Evolutionary conservation across 1,140 invertebrate species (phyloP), one percentile per base, ranked within the genome.

Genomic region (Centruroides vittatus): DNA sequence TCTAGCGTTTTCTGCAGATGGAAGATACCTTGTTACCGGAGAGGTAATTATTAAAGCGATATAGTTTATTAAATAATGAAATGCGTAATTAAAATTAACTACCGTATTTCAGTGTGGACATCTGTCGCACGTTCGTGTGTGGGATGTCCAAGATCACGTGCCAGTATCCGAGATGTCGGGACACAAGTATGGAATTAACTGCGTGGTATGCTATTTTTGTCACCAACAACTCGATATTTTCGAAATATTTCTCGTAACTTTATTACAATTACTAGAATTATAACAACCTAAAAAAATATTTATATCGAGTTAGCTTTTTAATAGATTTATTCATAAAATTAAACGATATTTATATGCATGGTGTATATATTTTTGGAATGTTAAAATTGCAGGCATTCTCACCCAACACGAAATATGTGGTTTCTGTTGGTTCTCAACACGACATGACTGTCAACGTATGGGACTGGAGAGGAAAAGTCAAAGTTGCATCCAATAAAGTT

Each of bases 391-490:
- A 94, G 90, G 88, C 89, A 58, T 96, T 96, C 76, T 95, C 92
- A 47, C 91, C 92, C 47, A 91, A 88, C 70, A 84, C 86, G 69
- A 94, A 95, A 75, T 93, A 94, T 73, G 82, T 97, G 60, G 93
- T 97, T 41, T 95, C 92, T 3, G 85, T 96, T 35, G 93, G 93
- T 5, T 92, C 89, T 3, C 90, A 95, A 70, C 93, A 96, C 76
- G 93, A 97, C 73, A 96, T 95, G 90, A 93, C 95, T 64, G 89
- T 96, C 47, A 95, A 95, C 73, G 92, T 96, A 35, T 96, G 93
- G 89, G 93, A 96, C 71, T 96, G 93, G 92, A 82, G 82, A 66
- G 86, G 83, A 59, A 89, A 90, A 67, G 82, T 89, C 52, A 95
- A 96, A 78, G 83, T 94, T 61, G 92, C 93, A 57, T 93, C 89